Conservation (phyloP, 2,888 invertebrate genomes). For the Hedychridium roseum region DNA sequence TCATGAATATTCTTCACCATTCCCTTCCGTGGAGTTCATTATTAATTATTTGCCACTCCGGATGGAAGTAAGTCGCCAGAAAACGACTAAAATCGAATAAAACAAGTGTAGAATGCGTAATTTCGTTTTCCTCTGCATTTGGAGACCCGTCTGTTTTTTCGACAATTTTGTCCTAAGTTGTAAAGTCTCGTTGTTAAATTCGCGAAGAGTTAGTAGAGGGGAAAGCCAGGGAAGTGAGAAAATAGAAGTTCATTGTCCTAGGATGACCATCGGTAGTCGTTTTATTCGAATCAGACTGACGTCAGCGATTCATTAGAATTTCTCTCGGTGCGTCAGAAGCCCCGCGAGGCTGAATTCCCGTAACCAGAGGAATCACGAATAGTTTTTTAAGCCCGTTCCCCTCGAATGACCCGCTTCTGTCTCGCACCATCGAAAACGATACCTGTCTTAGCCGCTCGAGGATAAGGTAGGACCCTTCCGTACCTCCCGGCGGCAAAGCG, state of each 20-base stretch:
- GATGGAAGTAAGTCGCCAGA: background rate
- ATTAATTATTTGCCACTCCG: slow-evolving; percentile 28
- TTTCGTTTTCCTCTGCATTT: no score
- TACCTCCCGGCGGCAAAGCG: slow-evolving; percentile 46
- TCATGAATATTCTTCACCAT: no score
- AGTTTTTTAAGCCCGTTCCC: no score
- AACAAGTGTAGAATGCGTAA: slow-evolving; percentile 2
- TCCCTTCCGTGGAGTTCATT: slow-evolving; percentile 27
- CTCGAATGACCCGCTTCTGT: background rate
- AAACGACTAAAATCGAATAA: slow-evolving; percentile 4
- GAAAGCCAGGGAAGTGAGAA: background rate
- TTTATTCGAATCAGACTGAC: background rate
- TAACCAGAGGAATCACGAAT: no score
- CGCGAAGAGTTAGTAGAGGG: slow-evolving; percentile 6
- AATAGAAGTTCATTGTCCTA: slow-evolving; percentile 18
- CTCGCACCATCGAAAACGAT: slow-evolving; percentile 4
- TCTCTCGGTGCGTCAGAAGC: no score
- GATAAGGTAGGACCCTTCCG: slow-evolving; percentile 46
- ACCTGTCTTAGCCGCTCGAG: slow-evolving; percentile 41
- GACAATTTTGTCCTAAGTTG: no score
- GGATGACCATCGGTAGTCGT: slow-evolving; percentile 8
- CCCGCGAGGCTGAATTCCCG: no score
- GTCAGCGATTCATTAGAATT: background rate
- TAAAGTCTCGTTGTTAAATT: no score
- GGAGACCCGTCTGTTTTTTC: no score